These are phyloP conservation scores for Polyploca ridens DNA, from an alignment of 2,888 invertebrate genomes.

Conservation along the genomic window DNA sequence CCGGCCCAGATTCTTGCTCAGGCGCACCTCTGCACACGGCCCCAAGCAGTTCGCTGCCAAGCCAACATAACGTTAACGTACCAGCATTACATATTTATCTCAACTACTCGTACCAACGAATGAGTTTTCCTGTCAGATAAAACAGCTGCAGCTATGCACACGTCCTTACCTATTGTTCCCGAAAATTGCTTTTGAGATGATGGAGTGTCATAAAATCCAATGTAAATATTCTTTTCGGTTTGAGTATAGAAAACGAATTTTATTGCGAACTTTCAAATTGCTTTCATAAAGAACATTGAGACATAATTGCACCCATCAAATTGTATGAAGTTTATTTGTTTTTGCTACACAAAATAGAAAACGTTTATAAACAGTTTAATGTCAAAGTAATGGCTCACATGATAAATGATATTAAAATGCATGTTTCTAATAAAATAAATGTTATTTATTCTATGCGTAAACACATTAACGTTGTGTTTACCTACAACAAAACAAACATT, in stretches of 20 bases:
- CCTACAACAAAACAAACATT: constrained; percentile 37
- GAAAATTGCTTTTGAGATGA: constrained; percentile 16
- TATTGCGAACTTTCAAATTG: not conserved
- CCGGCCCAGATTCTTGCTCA: constrained; percentile 74
- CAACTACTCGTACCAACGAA: constrained; percentile 49
- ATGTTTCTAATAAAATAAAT: constrained; percentile 23
- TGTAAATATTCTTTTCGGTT: not conserved
- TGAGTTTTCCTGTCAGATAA: constrained; percentile 63
- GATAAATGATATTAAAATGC: constrained; percentile 12
- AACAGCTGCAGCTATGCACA: constrained; percentile 52
- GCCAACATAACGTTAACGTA: constrained; percentile 57
- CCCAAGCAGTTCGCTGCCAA: constrained; percentile 74
- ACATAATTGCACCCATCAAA: not conserved
- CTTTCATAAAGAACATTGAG: not conserved
- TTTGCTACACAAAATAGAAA: not conserved
- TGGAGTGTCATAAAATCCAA: not conserved
- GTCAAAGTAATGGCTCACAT: constrained; percentile 3
- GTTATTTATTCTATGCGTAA: constrained; percentile 24
- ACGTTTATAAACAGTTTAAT: constrained; percentile 13
- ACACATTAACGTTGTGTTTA: constrained; percentile 45
- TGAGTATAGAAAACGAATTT: not conserved
- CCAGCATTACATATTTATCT: constrained; percentile 70
- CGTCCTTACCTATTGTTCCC: constrained; percentile 35
- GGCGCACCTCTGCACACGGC: constrained; percentile 81
- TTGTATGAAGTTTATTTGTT: not conserved